Percentiles rank a stretch among this genome's conserved stretches.
Conservation (phyloP, 2,888 invertebrate genomes). For the Nineta flava region DNA sequence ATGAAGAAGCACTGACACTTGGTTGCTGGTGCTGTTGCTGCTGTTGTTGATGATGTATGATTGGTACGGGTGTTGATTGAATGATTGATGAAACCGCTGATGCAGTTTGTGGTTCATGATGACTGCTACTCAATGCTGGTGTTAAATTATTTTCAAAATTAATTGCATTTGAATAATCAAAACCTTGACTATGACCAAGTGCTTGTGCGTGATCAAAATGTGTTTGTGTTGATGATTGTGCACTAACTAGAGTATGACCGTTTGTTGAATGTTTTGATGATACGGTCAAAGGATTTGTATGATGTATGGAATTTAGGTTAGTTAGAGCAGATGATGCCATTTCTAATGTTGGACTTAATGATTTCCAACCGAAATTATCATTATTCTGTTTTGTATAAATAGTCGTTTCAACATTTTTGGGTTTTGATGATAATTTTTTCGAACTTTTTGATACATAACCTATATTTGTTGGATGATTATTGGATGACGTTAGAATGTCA, state of each 20-base stretch:
- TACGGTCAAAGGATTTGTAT: no score
- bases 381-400: conserved; percentile 12
- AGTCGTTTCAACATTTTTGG: no score
- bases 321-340: conserved; percentile 13
- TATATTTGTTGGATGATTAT: neutral
- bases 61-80: neutral
- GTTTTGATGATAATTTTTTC: no score
- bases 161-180: conserved; percentile 29
- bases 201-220: conserved; percentile 29
- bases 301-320: no score
- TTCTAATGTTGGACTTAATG: conserved; percentile 20
- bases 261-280: neutral
- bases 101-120: neutral
- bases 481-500: neutral
- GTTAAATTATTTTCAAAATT: conserved; percentile 9
- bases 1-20: neutral
- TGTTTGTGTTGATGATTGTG: conserved; percentile 4
- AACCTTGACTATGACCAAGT: conserved; percentile 29
- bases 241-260: neutral
- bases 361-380: conserved; percentile 16
- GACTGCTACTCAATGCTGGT: neutral
- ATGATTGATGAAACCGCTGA: neutral
- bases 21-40: neutral
- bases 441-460: no score
- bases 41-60: neutral